A percentile compares a stretch with the other conserved stretches of the same genome.
Evolutionary conservation across 2,113 vertebrate species (phyloP).

Genomic region (Mobula hypostoma): DNA sequence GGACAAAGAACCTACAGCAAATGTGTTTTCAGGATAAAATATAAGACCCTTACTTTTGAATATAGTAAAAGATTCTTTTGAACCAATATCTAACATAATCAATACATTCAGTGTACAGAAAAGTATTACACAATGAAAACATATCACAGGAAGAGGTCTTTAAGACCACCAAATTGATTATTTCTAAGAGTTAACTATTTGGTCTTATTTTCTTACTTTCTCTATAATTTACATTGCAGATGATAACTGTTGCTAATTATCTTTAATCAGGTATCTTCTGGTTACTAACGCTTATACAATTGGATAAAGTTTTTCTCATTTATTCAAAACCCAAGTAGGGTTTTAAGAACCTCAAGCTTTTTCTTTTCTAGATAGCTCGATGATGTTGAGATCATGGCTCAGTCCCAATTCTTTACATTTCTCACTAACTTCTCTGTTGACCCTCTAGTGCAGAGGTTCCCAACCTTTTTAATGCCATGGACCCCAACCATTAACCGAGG

Average conservation of each 20-base stretch:
- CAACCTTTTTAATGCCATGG: too few species aligned
- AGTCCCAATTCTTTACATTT: neutral
- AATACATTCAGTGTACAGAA: neutral
- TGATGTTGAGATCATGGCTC: too few species aligned
- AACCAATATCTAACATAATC: neutral
- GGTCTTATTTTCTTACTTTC: too few species aligned
- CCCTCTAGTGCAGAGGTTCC: too few species aligned
- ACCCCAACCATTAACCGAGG: too few species aligned
- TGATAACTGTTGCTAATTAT: too few species aligned
- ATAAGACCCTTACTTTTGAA: neutral
- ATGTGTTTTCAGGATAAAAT: neutral
- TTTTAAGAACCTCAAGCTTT: neutral
- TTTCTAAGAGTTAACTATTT: neutral
- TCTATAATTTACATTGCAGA: too few species aligned
- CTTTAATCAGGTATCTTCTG: too few species aligned
- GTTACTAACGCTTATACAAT: too few species aligned
- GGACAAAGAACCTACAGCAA: neutral
- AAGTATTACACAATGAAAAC: neutral
- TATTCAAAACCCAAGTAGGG: neutral
- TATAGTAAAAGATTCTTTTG: neutral
- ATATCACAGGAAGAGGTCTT: neutral
- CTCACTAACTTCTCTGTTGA: too few species aligned
- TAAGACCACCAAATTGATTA: too few species aligned
- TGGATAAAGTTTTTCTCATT: too few species aligned
- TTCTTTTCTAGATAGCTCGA: neutral